Base-by-base conservation (phyloP, 2,797 vertebrate species). In the Cyclopterus lumpus region DNA sequence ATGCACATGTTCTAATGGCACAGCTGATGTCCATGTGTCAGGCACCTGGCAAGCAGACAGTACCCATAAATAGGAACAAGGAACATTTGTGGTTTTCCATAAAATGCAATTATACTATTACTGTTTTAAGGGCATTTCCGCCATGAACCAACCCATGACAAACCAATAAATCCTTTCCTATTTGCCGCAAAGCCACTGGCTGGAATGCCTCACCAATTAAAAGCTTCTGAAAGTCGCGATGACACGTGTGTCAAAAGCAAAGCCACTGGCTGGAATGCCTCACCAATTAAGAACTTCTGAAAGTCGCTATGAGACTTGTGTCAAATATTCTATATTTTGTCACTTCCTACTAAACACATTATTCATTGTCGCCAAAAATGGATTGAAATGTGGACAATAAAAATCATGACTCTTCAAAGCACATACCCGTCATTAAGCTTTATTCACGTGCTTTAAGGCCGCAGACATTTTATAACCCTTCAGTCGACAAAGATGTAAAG, bases 161-260 rank as follows among this genome's bases (percentile, higher is more conserved):
- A 84, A 83, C 71, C 79, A 82, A 86, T 74, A 86, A 81, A 87
- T 44, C 48, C 69, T 49, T 73, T 69, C 70, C 42, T 55, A 64
- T 60, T 68, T 7, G 15, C 82, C 76, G 15, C 84, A 80, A 80
- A 84, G 26, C 83, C 81, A 34, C 77, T 28, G 26, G 12, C 36
- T 36, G 72, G 76, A 88, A 88, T 80, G 42, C 53, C 18, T 73
- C 69, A 3, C 28, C 59, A 30, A 44, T 86, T 84, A 82, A 1
- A 7, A 69, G 44, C 63, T 64, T 42, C 54, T 65, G 32, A 69
- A 60, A 53, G 67, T 59, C 4, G 9, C 26, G n/a, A n/a, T n/a
- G n/a, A n/a, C n/a, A n/a, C 6, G 18, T 32, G 7, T 46, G n/a
- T n/a, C n/a, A n/a, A n/a, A n/a, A n/a, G 15, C 84, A 80, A 80